A percentile compares a stretch with the other conserved stretches of the same genome.
Evolutionary conservation across 1,140 invertebrate species (phyloP).

Genomic region (Hylaeus anthracinus): DNA sequence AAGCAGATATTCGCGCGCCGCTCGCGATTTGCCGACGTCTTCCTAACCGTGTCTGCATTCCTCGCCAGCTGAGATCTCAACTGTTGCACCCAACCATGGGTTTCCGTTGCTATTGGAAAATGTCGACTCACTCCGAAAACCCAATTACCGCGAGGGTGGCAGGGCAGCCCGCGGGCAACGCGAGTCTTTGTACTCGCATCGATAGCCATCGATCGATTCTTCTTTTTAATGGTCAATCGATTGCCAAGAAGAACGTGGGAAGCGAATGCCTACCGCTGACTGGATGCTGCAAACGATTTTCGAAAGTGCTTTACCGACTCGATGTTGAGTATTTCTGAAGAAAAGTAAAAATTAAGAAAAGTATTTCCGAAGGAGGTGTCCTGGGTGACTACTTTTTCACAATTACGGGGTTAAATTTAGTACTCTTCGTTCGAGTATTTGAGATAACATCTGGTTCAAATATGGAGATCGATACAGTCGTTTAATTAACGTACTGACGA

Average conservation of each 20-base stretch:
- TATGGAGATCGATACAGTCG: background rate
- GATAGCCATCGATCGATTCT: conserved; percentile 19
- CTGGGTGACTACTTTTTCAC: too few species aligned
- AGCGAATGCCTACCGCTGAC: background rate
- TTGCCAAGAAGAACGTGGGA: background rate
- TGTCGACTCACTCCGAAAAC: conserved; percentile 21
- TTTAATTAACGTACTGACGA: background rate
- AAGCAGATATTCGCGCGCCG: background rate
- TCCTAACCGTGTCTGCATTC: background rate
- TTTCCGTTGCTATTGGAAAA: background rate
- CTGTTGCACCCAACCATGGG: conserved; percentile 25
- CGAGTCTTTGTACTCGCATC: background rate
- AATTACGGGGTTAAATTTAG: background rate
- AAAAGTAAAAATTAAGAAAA: too few species aligned
- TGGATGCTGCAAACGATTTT: background rate
- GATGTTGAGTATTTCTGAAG: too few species aligned
- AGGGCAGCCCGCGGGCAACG: background rate
- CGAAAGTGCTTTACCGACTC: background rate
- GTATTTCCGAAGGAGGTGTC: too few species aligned
- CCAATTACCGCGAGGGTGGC: conserved; percentile 15
- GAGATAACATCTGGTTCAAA: background rate
- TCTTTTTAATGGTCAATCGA: conserved; percentile 26
- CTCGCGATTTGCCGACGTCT: conserved; percentile 1
- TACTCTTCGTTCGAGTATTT: background rate
- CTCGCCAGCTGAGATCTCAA: conserved; percentile 21